These are phyloP conservation scores for Catajapyx aquilonaris DNA, from an alignment of 1,140 invertebrate genomes.

Conservation along the genomic window DNA sequence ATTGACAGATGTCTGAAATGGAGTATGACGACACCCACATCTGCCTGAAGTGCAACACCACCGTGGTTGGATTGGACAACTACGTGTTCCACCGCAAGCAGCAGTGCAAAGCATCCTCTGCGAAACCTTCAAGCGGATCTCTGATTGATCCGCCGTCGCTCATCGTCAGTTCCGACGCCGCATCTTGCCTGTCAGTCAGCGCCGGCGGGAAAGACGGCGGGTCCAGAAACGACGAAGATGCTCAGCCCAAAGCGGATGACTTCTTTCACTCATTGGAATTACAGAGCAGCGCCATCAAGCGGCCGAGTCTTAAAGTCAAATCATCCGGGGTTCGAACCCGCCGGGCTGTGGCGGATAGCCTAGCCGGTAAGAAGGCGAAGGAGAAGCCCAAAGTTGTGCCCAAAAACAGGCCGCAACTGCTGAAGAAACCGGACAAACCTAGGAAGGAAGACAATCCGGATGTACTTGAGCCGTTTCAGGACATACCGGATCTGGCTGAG, in stretches of 20 bases:
- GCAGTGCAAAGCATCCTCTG: conserved; percentile 8
- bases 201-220: background rate
- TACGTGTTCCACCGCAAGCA: conserved; percentile 58
- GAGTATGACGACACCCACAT: conserved; percentile 51
- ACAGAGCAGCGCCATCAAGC: conserved; percentile 44
- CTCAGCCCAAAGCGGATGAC: conserved; percentile 45
- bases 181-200: background rate
- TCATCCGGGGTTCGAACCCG: conserved; percentile 2
- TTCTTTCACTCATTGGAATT: conserved; percentile 69
- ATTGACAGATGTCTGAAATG: background rate
- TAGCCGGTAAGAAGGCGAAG: background rate
- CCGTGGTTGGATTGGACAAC: conserved; percentile 53
- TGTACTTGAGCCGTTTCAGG: too few relatives aligned
- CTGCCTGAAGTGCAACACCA: conserved; percentile 63
- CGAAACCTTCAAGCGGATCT: conserved; percentile 14
- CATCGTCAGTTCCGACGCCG: conserved; percentile 1
- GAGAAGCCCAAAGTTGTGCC: background rate
- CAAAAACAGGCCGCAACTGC: too few relatives aligned
- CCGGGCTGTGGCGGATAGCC: background rate
- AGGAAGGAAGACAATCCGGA: too few relatives aligned
- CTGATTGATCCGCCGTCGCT: conserved; percentile 14
- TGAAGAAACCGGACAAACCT: too few relatives aligned
- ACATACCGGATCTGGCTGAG: too few relatives aligned
- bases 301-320: conserved; percentile 5
- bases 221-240: conserved; percentile 5